A percentile compares a stretch with the other conserved stretches of the same genome.
Evolutionary conservation across 2,888 invertebrate genomes (phyloP).

Genomic region (Lordiphosa andalusiaca): DNA sequence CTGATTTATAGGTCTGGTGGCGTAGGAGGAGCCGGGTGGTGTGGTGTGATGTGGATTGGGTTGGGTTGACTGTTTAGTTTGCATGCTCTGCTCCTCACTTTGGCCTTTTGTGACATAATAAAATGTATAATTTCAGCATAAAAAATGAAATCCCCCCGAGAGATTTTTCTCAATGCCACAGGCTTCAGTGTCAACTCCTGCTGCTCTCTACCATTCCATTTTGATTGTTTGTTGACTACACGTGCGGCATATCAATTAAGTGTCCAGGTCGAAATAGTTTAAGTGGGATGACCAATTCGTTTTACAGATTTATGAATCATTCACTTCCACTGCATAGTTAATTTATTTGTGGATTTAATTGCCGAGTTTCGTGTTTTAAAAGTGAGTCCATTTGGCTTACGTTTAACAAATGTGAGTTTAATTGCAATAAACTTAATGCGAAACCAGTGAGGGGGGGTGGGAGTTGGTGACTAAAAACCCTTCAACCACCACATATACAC

Average conservation of each 20-base stretch:
- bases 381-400: too few species aligned
- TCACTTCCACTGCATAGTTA: too few species aligned
- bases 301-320: too few species aligned
- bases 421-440: too few species aligned
- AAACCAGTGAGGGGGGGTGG: too few species aligned
- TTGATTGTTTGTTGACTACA: constrained; percentile 52
- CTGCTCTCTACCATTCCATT: constrained; percentile 1
- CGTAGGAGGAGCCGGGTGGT: too few species aligned
- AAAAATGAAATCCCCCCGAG: constrained; percentile 61
- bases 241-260: constrained; percentile 63
- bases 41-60: background rate
- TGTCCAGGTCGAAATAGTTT: constrained; percentile 64
- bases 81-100: constrained; percentile 14
- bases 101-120: constrained; percentile 50
- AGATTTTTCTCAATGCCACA: constrained; percentile 26
- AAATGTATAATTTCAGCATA: constrained; percentile 70
- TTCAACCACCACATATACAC: too few species aligned
- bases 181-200: background rate
- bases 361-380: too few species aligned
- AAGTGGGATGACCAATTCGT: constrained; percentile 23
- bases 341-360: too few species aligned
- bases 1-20: constrained; percentile 52
- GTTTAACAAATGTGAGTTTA: too few species aligned
- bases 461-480: too few species aligned
- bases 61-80: constrained; percentile 55